phyloP scores from a whole-genome alignment of 2,113 vertebrate species.

The Hepsetus odoe region DNA sequence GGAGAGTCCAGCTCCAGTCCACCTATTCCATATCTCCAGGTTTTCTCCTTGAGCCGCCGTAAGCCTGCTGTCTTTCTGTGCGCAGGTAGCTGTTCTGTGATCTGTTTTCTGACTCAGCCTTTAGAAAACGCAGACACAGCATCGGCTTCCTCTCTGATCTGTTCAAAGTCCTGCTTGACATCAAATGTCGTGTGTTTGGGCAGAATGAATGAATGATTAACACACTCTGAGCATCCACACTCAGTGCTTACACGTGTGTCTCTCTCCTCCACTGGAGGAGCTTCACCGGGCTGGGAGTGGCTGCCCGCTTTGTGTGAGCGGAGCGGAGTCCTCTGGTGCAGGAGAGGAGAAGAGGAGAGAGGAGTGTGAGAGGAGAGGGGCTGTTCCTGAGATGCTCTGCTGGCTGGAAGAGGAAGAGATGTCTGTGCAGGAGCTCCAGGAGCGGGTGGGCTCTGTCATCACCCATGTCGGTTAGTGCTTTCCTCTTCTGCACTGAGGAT shows the following conservation, averaged over 20 bases:
- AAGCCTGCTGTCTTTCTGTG: conserved; percentile 68
- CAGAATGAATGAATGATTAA: conserved; percentile 23
- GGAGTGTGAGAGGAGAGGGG: conserved; percentile 48
- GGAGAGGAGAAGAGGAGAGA: conserved; percentile 43
- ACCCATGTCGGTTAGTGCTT: conserved; percentile 89
- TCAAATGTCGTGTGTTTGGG: not conserved
- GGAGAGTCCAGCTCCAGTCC: conserved; percentile 60
- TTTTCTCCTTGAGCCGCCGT: conserved; percentile 67
- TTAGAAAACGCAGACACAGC: conserved; percentile 43
- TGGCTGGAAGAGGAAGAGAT: conserved; percentile 92
- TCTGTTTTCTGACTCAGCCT: conserved; percentile 61
- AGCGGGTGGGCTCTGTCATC: conserved; percentile 87
- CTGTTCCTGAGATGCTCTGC: conserved; percentile 85
- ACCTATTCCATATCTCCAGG: conserved; percentile 60
- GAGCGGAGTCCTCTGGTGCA: conserved; percentile 47
- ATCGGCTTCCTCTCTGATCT: conserved; percentile 16
- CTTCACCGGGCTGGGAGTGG: conserved; percentile 74
- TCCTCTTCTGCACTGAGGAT: not conserved
- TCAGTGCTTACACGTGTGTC: conserved; percentile 8
- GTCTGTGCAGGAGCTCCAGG: conserved; percentile 89
- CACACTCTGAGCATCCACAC: not conserved
- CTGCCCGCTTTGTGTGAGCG: conserved; percentile 70
- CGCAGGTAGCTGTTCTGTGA: conserved; percentile 75
- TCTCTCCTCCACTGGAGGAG: conserved; percentile 51
- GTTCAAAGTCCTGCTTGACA: conserved; percentile 28